A percentile compares a stretch with the other conserved stretches of the same genome.
Evolutionary conservation across 2,888 invertebrate genomes (phyloP).

Genomic region (Seira musarum): DNA sequence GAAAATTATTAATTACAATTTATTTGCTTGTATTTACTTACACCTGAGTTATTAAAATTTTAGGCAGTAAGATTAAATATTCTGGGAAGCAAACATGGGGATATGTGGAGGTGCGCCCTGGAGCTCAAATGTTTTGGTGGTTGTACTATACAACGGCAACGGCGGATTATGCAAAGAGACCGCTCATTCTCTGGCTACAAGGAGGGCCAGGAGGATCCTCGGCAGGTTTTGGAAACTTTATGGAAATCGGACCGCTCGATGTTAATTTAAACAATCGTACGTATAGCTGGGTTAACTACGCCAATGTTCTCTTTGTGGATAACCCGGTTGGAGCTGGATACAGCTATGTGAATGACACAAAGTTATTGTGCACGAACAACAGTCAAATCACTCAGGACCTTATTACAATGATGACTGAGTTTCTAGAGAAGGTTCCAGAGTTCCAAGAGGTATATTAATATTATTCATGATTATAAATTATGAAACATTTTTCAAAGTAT

Average conservation of each 20-base stretch:
- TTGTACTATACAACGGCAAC: conserved; percentile 82
- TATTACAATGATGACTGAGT: conserved; percentile 80
- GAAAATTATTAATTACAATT: background rate
- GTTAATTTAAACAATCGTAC: conserved; percentile 79
- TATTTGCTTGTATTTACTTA: background rate
- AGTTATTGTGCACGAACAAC: conserved; percentile 76
- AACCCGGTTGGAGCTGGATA: conserved; percentile 93
- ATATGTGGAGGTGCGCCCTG: conserved; percentile 81
- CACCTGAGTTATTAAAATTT: conserved; percentile 6
- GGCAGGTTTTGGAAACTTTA: conserved; percentile 89
- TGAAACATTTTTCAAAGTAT: too few species aligned
- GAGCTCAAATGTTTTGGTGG: conserved; percentile 92
- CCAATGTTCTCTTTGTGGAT: conserved; percentile 81
- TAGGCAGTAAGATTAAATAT: conserved; percentile 42
- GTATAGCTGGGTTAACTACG: conserved; percentile 81
- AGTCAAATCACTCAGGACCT: conserved; percentile 83
- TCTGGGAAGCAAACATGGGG: conserved; percentile 81
- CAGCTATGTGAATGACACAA: conserved; percentile 81
- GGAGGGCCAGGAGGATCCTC: conserved; percentile 90
- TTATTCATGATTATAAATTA: too few species aligned
- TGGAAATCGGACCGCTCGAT: conserved; percentile 85
- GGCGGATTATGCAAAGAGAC: conserved; percentile 77
- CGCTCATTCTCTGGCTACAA: conserved; percentile 90
- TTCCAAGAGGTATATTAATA: conserved; percentile 77
- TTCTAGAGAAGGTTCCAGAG: conserved; percentile 79